Evolutionary conservation across 2,888 invertebrate species (phyloP).

Genomic region (Sphecodes monilicornis): DNA sequence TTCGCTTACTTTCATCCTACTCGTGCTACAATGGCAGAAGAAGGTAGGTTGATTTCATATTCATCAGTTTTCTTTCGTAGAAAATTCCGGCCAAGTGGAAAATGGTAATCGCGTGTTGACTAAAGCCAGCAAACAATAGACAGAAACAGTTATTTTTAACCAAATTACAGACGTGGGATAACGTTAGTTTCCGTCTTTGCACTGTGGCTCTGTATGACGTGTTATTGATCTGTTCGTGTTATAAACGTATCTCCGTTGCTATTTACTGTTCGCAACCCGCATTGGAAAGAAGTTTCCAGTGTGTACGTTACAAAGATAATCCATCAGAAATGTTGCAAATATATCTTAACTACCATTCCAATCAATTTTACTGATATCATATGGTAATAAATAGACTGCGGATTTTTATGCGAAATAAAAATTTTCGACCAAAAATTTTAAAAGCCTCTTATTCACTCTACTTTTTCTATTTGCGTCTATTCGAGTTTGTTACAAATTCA

Average conservation of each 20-base stretch:
- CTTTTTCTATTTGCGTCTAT: too few relatives aligned
- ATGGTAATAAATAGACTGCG: too few relatives aligned
- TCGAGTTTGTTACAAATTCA: too few relatives aligned
- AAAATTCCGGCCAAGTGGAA: conserved; percentile 2
- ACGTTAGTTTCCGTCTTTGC: conserved; percentile 52
- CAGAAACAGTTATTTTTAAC: conserved; percentile 61
- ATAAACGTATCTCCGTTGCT: conserved; percentile 42
- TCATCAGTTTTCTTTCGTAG: background rate
- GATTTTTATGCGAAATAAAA: too few relatives aligned
- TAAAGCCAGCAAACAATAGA: conserved; percentile 34
- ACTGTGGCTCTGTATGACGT: conserved; percentile 34
- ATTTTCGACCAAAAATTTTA: too few relatives aligned
- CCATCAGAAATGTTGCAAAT: background rate
- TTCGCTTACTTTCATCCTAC: background rate
- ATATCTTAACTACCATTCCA: background rate
- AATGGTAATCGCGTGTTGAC: conserved; percentile 29
- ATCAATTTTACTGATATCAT: background rate
- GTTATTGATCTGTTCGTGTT: conserved; percentile 57
- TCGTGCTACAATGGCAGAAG: background rate
- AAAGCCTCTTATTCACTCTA: too few relatives aligned
- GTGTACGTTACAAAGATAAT: background rate
- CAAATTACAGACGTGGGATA: conserved; percentile 53
- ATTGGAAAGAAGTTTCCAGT: background rate
- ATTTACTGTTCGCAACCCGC: conserved; percentile 27
- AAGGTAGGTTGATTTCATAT: background rate